Conservation (phyloP, 37 sponge, comb jelly and placozoan genomes). For the Cladorhizidae sp. region DNA sequence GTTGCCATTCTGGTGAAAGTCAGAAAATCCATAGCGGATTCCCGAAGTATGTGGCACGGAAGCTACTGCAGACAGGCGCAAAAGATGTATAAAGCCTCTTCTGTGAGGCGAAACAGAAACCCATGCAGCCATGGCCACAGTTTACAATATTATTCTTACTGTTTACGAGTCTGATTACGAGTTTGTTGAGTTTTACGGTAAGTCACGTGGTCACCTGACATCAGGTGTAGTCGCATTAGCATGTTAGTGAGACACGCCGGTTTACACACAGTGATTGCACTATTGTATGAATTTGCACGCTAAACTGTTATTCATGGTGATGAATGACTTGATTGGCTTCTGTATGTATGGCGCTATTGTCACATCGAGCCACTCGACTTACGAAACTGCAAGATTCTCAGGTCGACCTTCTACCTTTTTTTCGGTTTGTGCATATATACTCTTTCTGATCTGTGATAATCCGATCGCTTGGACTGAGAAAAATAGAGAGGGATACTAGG, state of each 20-base stretch:
- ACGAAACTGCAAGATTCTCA: not conserved
- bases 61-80: not conserved
- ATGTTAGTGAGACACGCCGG: too few relatives aligned
- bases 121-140: not conserved
- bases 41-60: not conserved
- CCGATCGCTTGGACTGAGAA: too few relatives aligned
- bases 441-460: too few relatives aligned
- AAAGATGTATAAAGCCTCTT: not conserved
- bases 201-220: constrained; percentile 63
- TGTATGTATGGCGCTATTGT: not conserved
- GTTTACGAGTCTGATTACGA: not conserved
- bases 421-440: too few relatives aligned
- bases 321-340: too few relatives aligned
- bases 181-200: constrained; percentile 6
- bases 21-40: not conserved
- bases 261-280: constrained; percentile 42
- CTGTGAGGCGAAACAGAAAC: not conserved
- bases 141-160: not conserved
- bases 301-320: constrained; percentile 26
- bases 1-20: too few relatives aligned
- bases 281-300: constrained; percentile 28
- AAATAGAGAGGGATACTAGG: not conserved
- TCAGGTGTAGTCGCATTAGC: constrained; percentile 34
- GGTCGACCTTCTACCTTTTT: not conserved
- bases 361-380: too few relatives aligned